Conservation (phyloP, 2,888 invertebrate species). For the Agonopterix heracliana region DNA sequence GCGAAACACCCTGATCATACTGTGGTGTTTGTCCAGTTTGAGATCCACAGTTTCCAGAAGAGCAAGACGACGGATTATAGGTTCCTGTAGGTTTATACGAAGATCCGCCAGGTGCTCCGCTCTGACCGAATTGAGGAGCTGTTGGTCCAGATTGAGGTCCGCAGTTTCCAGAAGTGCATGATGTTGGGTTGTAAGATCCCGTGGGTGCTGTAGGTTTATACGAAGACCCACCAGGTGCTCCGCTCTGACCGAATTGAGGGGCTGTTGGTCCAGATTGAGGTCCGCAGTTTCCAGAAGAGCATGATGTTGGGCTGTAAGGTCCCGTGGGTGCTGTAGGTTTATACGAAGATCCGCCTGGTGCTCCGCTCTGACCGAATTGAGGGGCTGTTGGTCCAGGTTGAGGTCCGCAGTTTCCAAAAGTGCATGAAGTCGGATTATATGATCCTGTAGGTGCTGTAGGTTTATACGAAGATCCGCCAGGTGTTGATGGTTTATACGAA, state of each 20-base stretch:
- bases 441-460: background rate
- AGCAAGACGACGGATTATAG: background rate
- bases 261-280: background rate
- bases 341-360: background rate
- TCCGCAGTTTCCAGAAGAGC: slow-evolving; percentile 6
- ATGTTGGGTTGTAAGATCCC: background rate
- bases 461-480: background rate
- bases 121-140: slow-evolving; percentile 9
- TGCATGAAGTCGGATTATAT: background rate
- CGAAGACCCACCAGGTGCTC: background rate
- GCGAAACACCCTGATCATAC: background rate
- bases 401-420: slow-evolving; percentile 2
- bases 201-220: background rate
- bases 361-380: slow-evolving; percentile 3
- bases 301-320: background rate
- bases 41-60: slow-evolving; percentile 24
- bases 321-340: slow-evolving; percentile 2
- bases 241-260: slow-evolving; percentile 1
- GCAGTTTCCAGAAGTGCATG: background rate
- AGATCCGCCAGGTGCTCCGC: background rate
- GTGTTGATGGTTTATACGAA: no score
- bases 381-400: slow-evolving; percentile 12
- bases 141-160: slow-evolving; percentile 9
- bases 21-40: slow-evolving; percentile 3
- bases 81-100: background rate